Base-by-base conservation (phyloP, 2,797 vertebrate genomes). In the Melanotaenia nigrans region DNA sequence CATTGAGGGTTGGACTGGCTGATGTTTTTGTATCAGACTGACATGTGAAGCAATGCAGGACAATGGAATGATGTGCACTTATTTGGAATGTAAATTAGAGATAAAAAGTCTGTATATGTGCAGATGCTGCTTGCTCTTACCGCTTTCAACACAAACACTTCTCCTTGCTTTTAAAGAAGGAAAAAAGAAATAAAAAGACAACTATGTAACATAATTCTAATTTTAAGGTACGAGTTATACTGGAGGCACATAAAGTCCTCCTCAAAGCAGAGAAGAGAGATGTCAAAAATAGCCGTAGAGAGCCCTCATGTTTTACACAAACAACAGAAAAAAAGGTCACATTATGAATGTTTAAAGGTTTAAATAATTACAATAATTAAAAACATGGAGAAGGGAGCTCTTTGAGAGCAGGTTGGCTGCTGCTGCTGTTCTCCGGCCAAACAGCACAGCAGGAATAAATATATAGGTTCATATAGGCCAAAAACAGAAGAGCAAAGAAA, bases 351-450 rank as follows among this genome's bases (percentile, higher is more conserved):
- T 87, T 92, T 88, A 83, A 92, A 92, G 86, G 89, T 90, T 94
- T 94, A 94, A 95, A 95, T 95, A 94, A 94, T 87, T 79, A 78
- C 65, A 89, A 91, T 83, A 85, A 85, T 89, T 89, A 90, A 92
- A 90, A 93, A 89, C 83, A 89, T 77, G 83, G 81, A 91, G 85
- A 92, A 81, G 80, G 86, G 78, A 85, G 93, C 94, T 95, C 93
- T 95, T 94, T 93, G 88, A 95, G 94, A 95, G 94, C 94, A 89
- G 89, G 86, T 91, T 87, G 87, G 91, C 82, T 83, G 90, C 90
- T 86, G 92, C 85, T 82, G 88, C 93, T 88, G 89, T 90, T 90
- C 85, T 90, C 85, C 79, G 85, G 82, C 84, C 65, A 71, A 47
- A 92, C 93, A 90, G 91, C 90, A 72, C 90, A 90, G 89, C 92